Evolutionary conservation across 1,140 invertebrate species (phyloP).

Genomic region (Eumaeus atala): DNA sequence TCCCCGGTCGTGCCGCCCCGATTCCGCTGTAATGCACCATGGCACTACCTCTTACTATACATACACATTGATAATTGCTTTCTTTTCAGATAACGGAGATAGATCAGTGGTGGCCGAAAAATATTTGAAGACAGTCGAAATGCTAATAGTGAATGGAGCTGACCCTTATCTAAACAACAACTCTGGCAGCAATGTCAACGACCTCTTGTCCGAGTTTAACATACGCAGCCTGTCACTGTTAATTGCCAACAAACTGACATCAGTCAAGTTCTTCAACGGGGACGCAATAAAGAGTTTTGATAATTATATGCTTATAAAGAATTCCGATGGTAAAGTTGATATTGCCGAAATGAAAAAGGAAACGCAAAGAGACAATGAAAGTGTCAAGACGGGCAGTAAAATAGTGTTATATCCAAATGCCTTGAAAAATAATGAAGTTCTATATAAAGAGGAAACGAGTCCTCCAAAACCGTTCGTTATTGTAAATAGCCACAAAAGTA

Average conservation of each 20-base stretch:
- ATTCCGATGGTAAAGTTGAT: slow-evolving; percentile 28
- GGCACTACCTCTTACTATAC: too few relatives aligned
- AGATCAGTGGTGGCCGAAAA: slow-evolving; percentile 30
- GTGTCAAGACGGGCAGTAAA: neutral
- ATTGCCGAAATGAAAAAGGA: slow-evolving; percentile 1
- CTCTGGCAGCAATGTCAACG: slow-evolving; percentile 34
- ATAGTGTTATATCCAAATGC: neutral
- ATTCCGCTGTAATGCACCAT: too few relatives aligned
- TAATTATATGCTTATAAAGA: slow-evolving; percentile 38
- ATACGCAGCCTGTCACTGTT: slow-evolving; percentile 33
- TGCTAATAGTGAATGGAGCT: slow-evolving; percentile 39
- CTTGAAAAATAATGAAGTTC: neutral
- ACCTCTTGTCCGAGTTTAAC: slow-evolving; percentile 39
- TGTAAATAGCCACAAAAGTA: neutral
- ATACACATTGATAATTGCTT: neutral
- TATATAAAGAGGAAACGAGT: neutral
- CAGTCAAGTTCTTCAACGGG: slow-evolving; percentile 23
- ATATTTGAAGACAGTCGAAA: slow-evolving; percentile 39
- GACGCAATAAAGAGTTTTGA: slow-evolving; percentile 24
- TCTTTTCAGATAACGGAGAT: slow-evolving; percentile 38
- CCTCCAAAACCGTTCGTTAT: neutral
- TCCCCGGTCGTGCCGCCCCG: too few relatives aligned
- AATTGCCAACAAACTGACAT: slow-evolving; percentile 40
- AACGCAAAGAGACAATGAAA: neutral
- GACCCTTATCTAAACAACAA: slow-evolving; percentile 38